Evolutionary conservation across 2,797 vertebrate genomes (phyloP), one percentile per base, ranked within the genome.

Genomic region (Phylloscopus collybita): DNA sequence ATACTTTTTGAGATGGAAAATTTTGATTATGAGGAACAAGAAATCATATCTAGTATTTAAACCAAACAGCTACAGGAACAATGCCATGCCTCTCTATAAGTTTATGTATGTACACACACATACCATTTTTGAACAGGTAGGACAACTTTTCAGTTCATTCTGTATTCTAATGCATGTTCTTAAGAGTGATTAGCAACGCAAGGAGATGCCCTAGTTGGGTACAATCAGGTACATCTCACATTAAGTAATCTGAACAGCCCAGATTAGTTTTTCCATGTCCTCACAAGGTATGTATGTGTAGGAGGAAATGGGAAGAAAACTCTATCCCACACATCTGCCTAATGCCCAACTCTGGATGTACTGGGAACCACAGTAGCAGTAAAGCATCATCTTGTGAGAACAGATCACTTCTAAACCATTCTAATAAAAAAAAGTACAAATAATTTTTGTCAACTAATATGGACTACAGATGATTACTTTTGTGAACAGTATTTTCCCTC

Each of bases 181-280:
- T 90, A 81, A 87, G 85, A 80, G 72, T 2, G 45, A 96, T 90
- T 91, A 96, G 83, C 82, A 73, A n/a, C 53, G 76, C 91, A 92
- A 93, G 80, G 62, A 95, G 91, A 72, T 96, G 91, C 18, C 89
- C 95, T 67, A 70, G 40, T 70, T 93, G 6, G 7, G 66, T 62
- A 83, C 85, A 88, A 66, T 88, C 92, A 75, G 59, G 59, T 76
- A 65, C 36, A 81, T 79, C 87, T 92, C 82, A 61, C 60, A 61
- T 69, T 76, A 70, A 80, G 85, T 86, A 93, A 94, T 60, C 82
- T 79, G 40, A 91, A 92, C 70, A 93, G 62, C 67, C 80, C 65
- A 92, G 94, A 95, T 96, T 90, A 93, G 92, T 86, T 95, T 93
- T 94, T 76, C 90, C 90, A 84, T 73, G 87, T 92, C 73, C 88